A percentile compares a stretch with the other conserved stretches of the same genome.
Evolutionary conservation across 2,888 invertebrate species (phyloP).

Genomic region (Malachius bipustulatus): DNA sequence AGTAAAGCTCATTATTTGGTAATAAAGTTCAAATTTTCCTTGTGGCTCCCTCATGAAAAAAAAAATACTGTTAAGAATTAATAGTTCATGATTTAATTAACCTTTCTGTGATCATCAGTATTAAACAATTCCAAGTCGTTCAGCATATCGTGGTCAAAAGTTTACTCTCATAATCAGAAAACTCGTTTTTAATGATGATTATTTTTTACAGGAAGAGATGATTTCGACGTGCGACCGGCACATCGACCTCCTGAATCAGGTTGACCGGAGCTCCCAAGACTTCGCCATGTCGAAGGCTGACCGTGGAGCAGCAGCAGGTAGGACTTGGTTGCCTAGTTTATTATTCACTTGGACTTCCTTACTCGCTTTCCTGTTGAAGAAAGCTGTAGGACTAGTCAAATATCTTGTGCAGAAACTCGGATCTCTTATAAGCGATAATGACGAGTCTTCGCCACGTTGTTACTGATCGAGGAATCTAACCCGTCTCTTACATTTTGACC

Average conservation of each 20-base stretch:
- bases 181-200: no score
- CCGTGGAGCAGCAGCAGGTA: slow-evolving; percentile 33
- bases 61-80: no score
- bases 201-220: slow-evolving; percentile 61
- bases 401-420: slow-evolving; percentile 28
- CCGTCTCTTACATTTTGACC: no score
- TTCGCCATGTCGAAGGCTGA: slow-evolving; percentile 30
- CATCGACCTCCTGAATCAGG: slow-evolving; percentile 56
- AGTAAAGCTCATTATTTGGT: no score
- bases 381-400: slow-evolving; percentile 25
- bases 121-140: no score
- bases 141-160: no score
- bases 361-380: slow-evolving; percentile 29
- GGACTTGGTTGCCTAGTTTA: slow-evolving; percentile 31
- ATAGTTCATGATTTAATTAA: no score
- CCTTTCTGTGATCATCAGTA: no score
- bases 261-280: slow-evolving; percentile 32
- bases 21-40: no score
- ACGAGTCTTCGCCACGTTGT: slow-evolving; percentile 10
- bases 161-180: no score
- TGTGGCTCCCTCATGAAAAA: no score
- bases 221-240: slow-evolving; percentile 78
- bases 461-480: slow-evolving; percentile 6
- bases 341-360: slow-evolving; percentile 30
- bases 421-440: slow-evolving; percentile 16